phyloP scores from a whole-genome alignment of 2,113 vertebrate genomes.

The Oryzias javanicus region DNA sequence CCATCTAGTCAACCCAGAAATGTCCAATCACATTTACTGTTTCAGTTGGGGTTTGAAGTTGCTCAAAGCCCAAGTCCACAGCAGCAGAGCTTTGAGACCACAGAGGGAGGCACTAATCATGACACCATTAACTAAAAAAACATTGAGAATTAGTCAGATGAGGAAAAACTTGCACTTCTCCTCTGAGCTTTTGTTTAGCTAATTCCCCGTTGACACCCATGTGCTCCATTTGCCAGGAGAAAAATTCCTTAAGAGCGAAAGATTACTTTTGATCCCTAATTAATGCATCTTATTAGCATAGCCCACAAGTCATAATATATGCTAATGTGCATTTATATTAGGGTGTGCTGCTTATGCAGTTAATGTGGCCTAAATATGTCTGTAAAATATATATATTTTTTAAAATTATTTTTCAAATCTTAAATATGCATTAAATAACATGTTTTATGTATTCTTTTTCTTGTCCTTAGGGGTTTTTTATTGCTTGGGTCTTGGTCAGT shows the following conservation, averaged over 20 bases:
- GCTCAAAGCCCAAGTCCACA: conserved; percentile 52
- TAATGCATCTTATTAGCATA: conserved; percentile 74
- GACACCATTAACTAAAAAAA: conserved; percentile 71
- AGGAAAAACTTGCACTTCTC: conserved; percentile 64
- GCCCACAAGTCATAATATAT: conserved; percentile 74
- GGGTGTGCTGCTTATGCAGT: conserved; percentile 58
- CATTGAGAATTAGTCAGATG: conserved; percentile 70
- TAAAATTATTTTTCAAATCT: conserved; percentile 48
- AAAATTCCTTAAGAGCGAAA: conserved; percentile 63
- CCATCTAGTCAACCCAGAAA: conserved; percentile 75
- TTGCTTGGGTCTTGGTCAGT: conserved; percentile 20
- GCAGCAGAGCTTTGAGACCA: conserved; percentile 65
- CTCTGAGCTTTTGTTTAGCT: conserved; percentile 71
- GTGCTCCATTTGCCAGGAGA: conserved; percentile 59
- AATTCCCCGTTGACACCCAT: conserved; percentile 75
- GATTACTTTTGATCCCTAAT: conserved; percentile 76
- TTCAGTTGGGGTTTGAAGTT: conserved; percentile 52
- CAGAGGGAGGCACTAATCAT: conserved; percentile 62
- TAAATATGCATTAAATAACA: conserved; percentile 38
- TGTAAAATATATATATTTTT: conserved; percentile 54
- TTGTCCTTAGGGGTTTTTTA: conserved; percentile 10
- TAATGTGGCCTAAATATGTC: conserved; percentile 74
- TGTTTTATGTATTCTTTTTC: conserved; percentile 19
- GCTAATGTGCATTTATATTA: conserved; percentile 73
- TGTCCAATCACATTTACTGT: conserved; percentile 69